Evolutionary conservation across 2,113 vertebrate genomes (phyloP), one percentile per base, ranked within the genome.

Genomic region (Deroptyus accipitrinus): DNA sequence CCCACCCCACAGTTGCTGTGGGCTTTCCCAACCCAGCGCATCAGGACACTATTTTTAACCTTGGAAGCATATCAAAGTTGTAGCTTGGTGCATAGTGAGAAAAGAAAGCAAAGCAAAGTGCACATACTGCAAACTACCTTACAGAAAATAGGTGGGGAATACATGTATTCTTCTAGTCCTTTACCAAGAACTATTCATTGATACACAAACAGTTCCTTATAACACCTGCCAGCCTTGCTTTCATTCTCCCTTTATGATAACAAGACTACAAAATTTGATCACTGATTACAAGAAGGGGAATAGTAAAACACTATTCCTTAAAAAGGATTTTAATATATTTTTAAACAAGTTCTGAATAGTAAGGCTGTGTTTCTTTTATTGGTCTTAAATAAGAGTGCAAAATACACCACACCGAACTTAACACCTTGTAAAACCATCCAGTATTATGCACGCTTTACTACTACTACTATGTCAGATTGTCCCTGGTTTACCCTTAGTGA

Each of bases 1-100:
- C 35, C 25, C 41, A 55, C 39, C 17, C n/a, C 44, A 19, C 8
- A 3, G 0, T 5, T 3, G 4, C 31, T 28, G 28, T 1, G 1
- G n/a, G 28, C 33, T 41, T 73, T 49, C 44, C 39, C 11, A 62
- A 16, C 9, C 1, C 1, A 88, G 37, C 39, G 54, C 37, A 48
- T 35, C 17, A 23, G 12, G 25, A 44, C 22, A 10, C 30, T 49
- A n/a, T 22, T 90, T 78, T 59, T 59, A 62, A 75, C 24, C n/a
- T 35, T 13, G 31, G 33, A 86, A 92, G 68, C 30, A 14, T 4
- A 82, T 35, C 24, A 35, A 70, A 83, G 66, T 1, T 55, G 23
- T 20, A 67, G 37, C 22, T 76, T 59, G 7, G 22, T 62, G 11
- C 20, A 5, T 4, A 48, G 6, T 2, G 19, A 48, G 13, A 9